Evolutionary conservation across 2,888 invertebrate species (phyloP).

Genomic region (Carpatolechia fugitivella): DNA sequence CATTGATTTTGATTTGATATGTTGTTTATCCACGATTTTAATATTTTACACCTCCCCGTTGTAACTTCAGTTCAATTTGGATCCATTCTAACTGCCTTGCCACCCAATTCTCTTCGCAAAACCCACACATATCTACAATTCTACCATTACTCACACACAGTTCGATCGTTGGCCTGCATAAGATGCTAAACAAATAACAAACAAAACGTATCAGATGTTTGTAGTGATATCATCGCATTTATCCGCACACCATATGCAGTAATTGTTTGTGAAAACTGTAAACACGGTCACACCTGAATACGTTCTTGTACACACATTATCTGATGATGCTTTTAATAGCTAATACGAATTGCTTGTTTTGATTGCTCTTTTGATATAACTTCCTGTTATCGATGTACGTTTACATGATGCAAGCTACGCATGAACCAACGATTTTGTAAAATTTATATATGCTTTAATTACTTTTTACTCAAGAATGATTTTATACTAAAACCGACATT

Average conservation of each 20-base stretch:
- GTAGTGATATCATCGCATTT: slow-evolving; percentile 34
- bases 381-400: too few relatives aligned
- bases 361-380: not conserved
- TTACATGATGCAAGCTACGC: too few relatives aligned
- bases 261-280: slow-evolving; percentile 26
- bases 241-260: slow-evolving; percentile 27
- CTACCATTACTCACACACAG: not conserved
- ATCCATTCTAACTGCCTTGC: too few relatives aligned
- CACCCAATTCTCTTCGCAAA: not conserved
- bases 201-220: slow-evolving; percentile 21
- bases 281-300: slow-evolving; percentile 21
- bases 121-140: not conserved
- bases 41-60: too few relatives aligned
- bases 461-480: not conserved
- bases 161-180: slow-evolving; percentile 21
- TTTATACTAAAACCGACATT: not conserved
- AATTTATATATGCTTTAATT: too few relatives aligned
- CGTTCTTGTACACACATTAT: not conserved
- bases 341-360: not conserved
- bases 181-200: slow-evolving; percentile 33
- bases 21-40: too few relatives aligned
- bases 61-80: too few relatives aligned
- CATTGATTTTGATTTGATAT: too few relatives aligned
- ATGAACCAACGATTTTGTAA: too few relatives aligned
- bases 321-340: not conserved